phyloP scores from a whole-genome alignment of 2,888 invertebrate species.

The Apeira syringaria region DNA sequence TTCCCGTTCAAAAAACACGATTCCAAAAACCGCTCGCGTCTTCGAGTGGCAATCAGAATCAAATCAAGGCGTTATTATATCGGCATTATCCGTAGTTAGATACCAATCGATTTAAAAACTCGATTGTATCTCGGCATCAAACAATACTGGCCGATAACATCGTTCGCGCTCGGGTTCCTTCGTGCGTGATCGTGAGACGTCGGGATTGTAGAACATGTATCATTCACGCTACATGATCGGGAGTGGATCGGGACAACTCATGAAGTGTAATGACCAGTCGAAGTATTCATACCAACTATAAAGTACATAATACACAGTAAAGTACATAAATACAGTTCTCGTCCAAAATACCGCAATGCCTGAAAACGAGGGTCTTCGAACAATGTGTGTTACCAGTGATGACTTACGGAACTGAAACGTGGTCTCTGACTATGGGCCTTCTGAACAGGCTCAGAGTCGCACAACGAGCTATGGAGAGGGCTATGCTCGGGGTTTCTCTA shows the following conservation, averaged over 20 bases:
- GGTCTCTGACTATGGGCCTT: no score
- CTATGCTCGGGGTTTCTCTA: no score
- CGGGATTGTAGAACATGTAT: conserved; percentile 21
- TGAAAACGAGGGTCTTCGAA: no score
- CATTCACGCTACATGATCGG: conserved; percentile 31
- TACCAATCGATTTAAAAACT: conserved; percentile 64
- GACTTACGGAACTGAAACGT: no score
- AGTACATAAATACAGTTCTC: no score
- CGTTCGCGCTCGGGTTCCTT: conserved; percentile 38
- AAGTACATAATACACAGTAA: no score
- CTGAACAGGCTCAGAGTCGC: no score
- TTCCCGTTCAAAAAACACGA: background rate
- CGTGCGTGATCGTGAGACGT: conserved; percentile 27
- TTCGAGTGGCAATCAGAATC: conserved; percentile 67
- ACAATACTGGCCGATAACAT: conserved; percentile 52
- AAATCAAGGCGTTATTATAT: conserved; percentile 74
- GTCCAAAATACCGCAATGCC: no score
- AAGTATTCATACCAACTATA: background rate
- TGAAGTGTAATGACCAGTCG: conserved; percentile 15
- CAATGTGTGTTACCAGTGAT: no score
- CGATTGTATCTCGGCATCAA: conserved; percentile 62
- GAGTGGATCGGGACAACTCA: conserved; percentile 10
- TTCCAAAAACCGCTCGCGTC: conserved; percentile 52
- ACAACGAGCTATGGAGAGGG: no score
- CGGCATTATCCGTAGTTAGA: conserved; percentile 64